phyloP scores from a whole-genome alignment of 2,888 invertebrate species.

The Lumbricus terrestris region DNA sequence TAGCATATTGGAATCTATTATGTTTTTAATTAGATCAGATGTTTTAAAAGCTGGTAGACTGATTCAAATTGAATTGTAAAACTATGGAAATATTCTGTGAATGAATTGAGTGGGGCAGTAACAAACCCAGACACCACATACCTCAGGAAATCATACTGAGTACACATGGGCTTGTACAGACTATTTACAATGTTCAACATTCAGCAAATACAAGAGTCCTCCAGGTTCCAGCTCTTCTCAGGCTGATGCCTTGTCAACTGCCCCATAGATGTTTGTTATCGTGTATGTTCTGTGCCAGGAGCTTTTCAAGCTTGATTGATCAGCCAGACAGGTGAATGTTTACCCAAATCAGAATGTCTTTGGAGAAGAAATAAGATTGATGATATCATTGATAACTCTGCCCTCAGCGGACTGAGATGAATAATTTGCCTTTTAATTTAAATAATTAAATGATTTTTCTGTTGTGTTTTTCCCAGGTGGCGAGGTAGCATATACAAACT shows the following conservation, averaged over 20 bases:
- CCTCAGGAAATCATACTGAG: not conserved
- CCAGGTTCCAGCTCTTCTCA: not conserved
- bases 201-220: not conserved
- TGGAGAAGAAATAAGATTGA: not conserved
- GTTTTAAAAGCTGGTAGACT: not conserved
- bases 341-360: not conserved
- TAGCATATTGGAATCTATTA: not conserved
- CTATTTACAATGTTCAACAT: not conserved
- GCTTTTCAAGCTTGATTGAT: not conserved
- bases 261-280: not conserved
- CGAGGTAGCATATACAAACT: conserved; percentile 91
- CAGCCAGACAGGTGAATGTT: not conserved
- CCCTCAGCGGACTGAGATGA: not conserved
- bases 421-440: not conserved
- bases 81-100: not conserved
- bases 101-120: not conserved
- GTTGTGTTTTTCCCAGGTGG: conserved; percentile 70
- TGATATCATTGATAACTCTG: not conserved
- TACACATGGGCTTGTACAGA: not conserved
- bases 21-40: not conserved
- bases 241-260: not conserved
- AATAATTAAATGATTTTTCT: not conserved
- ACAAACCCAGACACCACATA: not conserved
- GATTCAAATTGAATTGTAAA: too few relatives aligned
- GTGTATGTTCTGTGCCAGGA: not conserved